Evolutionary conservation across 2,797 vertebrate genomes (phyloP), one percentile per base, ranked within the genome.

Genomic region (Melanotaenia pygmaea): DNA sequence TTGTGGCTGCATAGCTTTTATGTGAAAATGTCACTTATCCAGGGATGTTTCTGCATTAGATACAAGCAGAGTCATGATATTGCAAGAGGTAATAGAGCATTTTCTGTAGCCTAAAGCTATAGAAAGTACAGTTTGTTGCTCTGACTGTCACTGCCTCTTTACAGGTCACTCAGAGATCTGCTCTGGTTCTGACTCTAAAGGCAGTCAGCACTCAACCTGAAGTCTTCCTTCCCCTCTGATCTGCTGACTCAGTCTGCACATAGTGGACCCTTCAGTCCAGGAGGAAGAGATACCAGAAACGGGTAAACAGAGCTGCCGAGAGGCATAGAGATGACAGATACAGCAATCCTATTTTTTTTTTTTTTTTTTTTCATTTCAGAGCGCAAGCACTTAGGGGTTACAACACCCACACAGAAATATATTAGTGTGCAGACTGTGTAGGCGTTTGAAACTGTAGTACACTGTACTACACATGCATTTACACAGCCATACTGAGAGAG

Each of bases 331-430:
- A 82, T 67, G 80, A 86, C 80, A 74, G 69, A 63, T 82, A 80
- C 59, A 75, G 47, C 63, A 54, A 56, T 43, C 67, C 67, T 72
- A 16, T 13, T 40, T 43, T n/a, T n/a, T 40, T 43, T 43, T 43
- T 34, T 34, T 40, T 24, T 2, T 72, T 74, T 70, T 80, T 82
- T 78, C n/a, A 35, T 64, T 73, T 69, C 67, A 76, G 58, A 72
- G 76, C 67, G 60, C 57, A 68, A 77, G 59, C 66, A 82, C 77
- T 83, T 53, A 64, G 70, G 60, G 80, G 63, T 79, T 79, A 71
- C 58, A 78, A 86, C 84, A 77, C 87, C 73, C 84, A 84, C 88
- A 40, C 82, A 81, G 72, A 84, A 69, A 82, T 74, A 79, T 85
- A 78, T 89, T 74, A 70, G 71, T 75, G 76, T 64, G 45, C 80